Evolutionary conservation across 2,888 invertebrate genomes (phyloP), one percentile per base, ranked within the genome.

Genomic region (Apamea monoglypha): DNA sequence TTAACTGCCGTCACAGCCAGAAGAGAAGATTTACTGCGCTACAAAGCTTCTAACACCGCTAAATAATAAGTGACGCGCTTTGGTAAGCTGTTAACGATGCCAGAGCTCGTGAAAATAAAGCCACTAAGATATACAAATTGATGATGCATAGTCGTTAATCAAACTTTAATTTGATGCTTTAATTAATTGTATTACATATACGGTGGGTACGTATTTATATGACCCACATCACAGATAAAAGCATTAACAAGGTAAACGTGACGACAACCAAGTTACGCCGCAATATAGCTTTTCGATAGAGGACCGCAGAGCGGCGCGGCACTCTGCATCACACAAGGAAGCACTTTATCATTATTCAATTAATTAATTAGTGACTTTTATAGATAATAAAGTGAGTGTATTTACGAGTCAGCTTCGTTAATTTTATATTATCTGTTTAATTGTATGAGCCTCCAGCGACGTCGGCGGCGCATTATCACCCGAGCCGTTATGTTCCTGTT

Each of bases 361-460:
- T 97, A 96, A 96, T 97, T 96, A 96, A 96, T 96, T 94, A 95
- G 92, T 95, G 96, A 95, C 96, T 93, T 96, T 97, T 96, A 97
- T 96, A 94, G 96, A 95, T 96, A 95, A 93, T 97, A 96, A 96
- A 96, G 91, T 91, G 92, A 94, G 92, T 92, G 92, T 95, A 94
- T 96, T 96, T 96, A 96, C 93, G 96, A 95, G 94, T 92, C 91
- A 91, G 92, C 92, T 95, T 94, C 94, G 95, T 95, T 96, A 96
- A 95, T 95, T 96, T 96, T 95, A 95, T 95, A 94, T 94, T 95
- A 96, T 95, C 96, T 94, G 91, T 94, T 94, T 95, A 95, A 96
- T 95, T 95, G 94, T 94, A 92, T 87, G 92, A 92, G 94, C 92
- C 93, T 91, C 92, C 88, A 92, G 92, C 92, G 90, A 90, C 90